Evolutionary conservation across 2,888 invertebrate species (phyloP), one percentile per base, ranked within the genome.

Genomic region (Ectobius pallidus): DNA sequence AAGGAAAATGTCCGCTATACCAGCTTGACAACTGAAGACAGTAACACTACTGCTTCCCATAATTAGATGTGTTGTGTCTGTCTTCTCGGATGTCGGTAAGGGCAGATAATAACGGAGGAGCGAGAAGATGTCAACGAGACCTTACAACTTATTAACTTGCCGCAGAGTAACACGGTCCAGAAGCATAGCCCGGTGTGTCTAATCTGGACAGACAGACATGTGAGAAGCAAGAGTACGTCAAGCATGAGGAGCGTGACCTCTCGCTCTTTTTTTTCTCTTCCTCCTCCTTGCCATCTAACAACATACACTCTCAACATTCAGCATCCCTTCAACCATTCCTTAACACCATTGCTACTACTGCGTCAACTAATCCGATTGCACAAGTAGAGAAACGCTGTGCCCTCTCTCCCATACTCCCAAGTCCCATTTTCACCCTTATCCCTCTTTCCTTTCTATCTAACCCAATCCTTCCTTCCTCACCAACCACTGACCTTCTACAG

Each of bases 161-260:
- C 67, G 67, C 67, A 67, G 52, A 34, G 58, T 58, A 58, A 71
- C 71, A 67, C 67, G 58, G 58, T 58, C 58, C 58, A 58, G 3
- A 32, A 32, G 58, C 58, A 55, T 63, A 61, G 63, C 63, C 46
- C 62, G 63, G 62, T 49, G 44, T 30, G 62, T 16, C 73, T 73
- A 73, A 73, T 73, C 73, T 73, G 73, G 63, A 42, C 61, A 58
- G 73, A 73, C 73, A 70, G 73, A 70, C 73, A 70, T 58, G 70
- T 30, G 58, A 55, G 55, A 55, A 2, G 25, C 25, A 22, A 16
- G 6, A 16, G 16, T 16, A 58, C 58, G 58, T 58, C 30, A 30
- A 30, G 58, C 58, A 58, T 58, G 52, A 52, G 52, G 25, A 6
- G 52, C 52, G 52, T 30, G 58, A 30, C 58, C 58, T 20, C 44